These are phyloP conservation scores for Clistopyga incitator DNA, from an alignment of 2,888 invertebrate species.

Conservation along the genomic window DNA sequence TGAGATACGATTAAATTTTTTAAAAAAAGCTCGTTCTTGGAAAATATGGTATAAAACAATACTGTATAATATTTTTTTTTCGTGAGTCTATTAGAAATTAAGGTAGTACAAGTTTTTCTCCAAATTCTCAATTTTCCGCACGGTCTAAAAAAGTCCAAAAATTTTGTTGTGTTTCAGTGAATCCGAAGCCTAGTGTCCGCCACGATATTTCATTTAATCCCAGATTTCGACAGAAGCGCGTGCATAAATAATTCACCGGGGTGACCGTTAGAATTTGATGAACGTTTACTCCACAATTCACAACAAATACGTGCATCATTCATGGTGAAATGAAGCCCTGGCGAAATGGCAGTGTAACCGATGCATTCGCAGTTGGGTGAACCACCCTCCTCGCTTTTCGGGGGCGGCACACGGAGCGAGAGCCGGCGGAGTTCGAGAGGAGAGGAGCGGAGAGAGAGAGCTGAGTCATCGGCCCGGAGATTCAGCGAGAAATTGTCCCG, in stretches of 20 bases:
- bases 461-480: constrained; percentile 55
- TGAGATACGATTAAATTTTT: too few species aligned
- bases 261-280: background rate
- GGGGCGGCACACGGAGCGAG: background rate
- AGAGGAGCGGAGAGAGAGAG: constrained; percentile 5
- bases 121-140: too few species aligned
- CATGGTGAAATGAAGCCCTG: constrained; percentile 36
- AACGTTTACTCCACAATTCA: constrained; percentile 1
- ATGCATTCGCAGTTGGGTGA: constrained; percentile 34
- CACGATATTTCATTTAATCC: too few species aligned
- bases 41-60: too few species aligned
- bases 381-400: background rate
- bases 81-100: too few species aligned
- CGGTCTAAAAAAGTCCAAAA: too few species aligned
- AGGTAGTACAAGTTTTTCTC: too few species aligned
- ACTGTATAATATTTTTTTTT: background rate
- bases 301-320: constrained; percentile 11
- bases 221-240: too few species aligned
- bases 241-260: background rate
- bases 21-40: too few species aligned
- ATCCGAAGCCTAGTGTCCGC: too few species aligned
- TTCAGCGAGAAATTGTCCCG: constrained; percentile 53
- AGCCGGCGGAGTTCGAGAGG: background rate
- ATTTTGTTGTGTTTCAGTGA: too few species aligned
- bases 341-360: constrained; percentile 33